A percentile compares a stretch with the other conserved stretches of the same genome.
Conservation (phyloP, 2,113 vertebrate genomes). For the Gasterosteus aculeatus region DNA sequence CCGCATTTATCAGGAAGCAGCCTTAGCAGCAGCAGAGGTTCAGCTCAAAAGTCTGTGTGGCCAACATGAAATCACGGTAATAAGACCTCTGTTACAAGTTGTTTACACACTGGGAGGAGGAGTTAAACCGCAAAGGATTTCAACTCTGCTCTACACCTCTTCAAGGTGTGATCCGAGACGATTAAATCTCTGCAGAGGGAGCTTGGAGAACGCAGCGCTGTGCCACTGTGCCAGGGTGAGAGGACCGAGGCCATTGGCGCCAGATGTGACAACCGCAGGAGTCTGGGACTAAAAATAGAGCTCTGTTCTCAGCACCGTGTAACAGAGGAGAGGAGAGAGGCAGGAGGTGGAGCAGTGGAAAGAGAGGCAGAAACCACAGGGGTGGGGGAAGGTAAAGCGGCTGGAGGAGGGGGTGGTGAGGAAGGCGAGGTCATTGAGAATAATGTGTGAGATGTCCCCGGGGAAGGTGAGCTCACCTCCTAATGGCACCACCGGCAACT, state of each 20-base stretch:
- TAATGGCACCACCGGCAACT: conserved; percentile 77
- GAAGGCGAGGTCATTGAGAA: conserved; percentile 74
- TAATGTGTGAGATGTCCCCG: conserved; percentile 63
- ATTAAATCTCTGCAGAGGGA: conserved; percentile 44
- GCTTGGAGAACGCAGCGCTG: conserved; percentile 39
- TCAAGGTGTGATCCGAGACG: conserved; percentile 31
- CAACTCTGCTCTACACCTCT: conserved; percentile 21
- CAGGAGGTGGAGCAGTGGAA: conserved; percentile 23
- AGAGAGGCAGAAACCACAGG: conserved; percentile 25
- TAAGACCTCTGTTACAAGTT: conserved; percentile 42
- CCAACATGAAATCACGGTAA: conserved; percentile 55
- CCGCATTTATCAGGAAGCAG: conserved; percentile 71
- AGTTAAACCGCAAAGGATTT: conserved; percentile 44
- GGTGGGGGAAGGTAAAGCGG: conserved; percentile 48
- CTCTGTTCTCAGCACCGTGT: conserved; percentile 80
- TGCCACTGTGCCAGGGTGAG: conserved; percentile 63
- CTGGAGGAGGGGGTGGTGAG: conserved; percentile 44
- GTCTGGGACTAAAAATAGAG: conserved; percentile 83
- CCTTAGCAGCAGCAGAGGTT: conserved; percentile 32
- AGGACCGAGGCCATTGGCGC: conserved; percentile 79
- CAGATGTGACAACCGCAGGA: conserved; percentile 85
- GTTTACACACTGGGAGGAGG: conserved; percentile 58
- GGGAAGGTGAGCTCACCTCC: conserved; percentile 82
- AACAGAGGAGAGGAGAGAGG: conserved; percentile 61
- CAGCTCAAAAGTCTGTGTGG: conserved; percentile 45